These are phyloP conservation scores for Platysternon megacephalum DNA, from an alignment of 2,113 vertebrate genomes.

Conservation along the genomic window DNA sequence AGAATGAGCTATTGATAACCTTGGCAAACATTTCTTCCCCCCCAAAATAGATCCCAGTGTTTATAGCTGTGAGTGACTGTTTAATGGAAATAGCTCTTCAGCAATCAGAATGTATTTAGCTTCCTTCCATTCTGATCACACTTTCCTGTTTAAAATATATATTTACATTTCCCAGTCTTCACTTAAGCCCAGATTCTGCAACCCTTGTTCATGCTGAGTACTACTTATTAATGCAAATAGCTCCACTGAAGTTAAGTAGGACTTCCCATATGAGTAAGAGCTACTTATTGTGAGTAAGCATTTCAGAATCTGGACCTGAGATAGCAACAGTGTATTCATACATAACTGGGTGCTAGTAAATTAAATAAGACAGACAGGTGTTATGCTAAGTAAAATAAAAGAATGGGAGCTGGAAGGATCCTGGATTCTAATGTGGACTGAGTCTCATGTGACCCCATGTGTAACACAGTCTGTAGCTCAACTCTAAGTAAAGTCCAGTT, in stretches of 20 bases:
- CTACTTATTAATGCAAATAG: not conserved
- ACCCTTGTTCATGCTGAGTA: not conserved
- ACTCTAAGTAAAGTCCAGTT: not conserved
- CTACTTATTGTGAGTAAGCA: not conserved
- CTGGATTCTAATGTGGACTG: not conserved
- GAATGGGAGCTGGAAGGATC: not conserved
- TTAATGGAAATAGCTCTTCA: not conserved
- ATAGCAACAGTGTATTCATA: not conserved
- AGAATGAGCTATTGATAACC: not conserved
- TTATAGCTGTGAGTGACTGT: not conserved
- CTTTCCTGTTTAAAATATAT: not conserved
- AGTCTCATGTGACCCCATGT: too few relatives aligned
- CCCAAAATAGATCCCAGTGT: not conserved
- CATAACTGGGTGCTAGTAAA: not conserved
- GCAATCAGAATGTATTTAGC: not conserved
- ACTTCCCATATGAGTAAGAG: not conserved
- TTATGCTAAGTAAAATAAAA: not conserved
- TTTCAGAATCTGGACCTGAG: not conserved
- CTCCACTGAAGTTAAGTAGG: not conserved
- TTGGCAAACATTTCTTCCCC: not conserved
- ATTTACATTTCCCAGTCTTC: not conserved
- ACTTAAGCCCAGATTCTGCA: not conserved
- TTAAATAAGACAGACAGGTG: not conserved
- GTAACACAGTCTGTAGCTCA: too few relatives aligned
- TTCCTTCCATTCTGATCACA: not conserved